Conservation (phyloP, 2,888 invertebrate genomes). For the Spodoptera picta region DNA sequence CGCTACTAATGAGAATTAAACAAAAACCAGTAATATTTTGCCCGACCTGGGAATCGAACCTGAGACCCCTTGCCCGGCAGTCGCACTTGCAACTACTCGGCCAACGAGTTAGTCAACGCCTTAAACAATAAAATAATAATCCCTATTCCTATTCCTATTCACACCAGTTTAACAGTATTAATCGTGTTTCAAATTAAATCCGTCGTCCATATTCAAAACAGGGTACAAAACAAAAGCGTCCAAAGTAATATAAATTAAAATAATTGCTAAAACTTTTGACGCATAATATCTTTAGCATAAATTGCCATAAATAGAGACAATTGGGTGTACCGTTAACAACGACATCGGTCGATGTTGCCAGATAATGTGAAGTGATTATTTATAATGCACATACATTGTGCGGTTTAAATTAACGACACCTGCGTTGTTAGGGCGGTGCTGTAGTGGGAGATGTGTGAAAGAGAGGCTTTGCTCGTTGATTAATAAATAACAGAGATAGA, state of each 20-base stretch:
- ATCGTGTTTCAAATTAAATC: too few species aligned
- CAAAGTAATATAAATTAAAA: conserved; percentile 3
- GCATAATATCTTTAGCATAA: conserved; percentile 20
- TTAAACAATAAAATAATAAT: not conserved
- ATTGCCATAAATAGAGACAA: conserved; percentile 50
- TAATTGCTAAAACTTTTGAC: conserved; percentile 5
- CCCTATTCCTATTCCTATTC: too few species aligned
- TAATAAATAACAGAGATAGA: too few species aligned
- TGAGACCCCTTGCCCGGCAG: too few species aligned
- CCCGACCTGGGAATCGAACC: too few species aligned
- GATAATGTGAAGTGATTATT: conserved; percentile 69
- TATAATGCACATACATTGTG: conserved; percentile 65
- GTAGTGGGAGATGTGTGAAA: conserved; percentile 5
- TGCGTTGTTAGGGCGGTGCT: conserved; percentile 18
- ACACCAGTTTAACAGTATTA: too few species aligned
- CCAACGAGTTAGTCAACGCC: too few species aligned
- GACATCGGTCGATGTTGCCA: conserved; percentile 28
- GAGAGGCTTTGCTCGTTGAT: conserved; percentile 1
- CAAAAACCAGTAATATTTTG: too few species aligned
- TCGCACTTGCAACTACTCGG: too few species aligned
- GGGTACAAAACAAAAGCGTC: not conserved
- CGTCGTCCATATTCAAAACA: too few species aligned
- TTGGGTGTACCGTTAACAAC: conserved; percentile 45
- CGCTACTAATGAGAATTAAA: too few species aligned
- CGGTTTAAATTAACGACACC: conserved; percentile 76